Base-by-base conservation (phyloP, 2,888 invertebrate species). In the Hybos culiciformis region DNA sequence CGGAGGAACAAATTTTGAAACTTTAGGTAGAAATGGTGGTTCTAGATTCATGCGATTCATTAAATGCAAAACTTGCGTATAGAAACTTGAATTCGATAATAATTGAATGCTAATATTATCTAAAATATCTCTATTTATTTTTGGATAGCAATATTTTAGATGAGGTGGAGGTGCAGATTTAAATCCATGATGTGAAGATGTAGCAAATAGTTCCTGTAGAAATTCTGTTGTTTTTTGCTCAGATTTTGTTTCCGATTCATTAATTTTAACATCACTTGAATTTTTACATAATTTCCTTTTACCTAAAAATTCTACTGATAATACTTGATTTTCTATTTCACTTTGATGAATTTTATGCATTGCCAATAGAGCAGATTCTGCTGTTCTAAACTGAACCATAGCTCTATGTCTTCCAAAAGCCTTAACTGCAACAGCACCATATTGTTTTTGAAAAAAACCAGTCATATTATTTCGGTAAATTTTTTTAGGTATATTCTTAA, bases 31-130 rank as follows among this genome's bases (percentile, higher is more conserved):
- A 67, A 94, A 93, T 1, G 94, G 94, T 34, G 81, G 76, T 15
- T 84, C 81, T 39, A 94, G 65, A 61, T 83, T 85, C 90, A 94
- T 90, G 66, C 83, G 85, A 61, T 94, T 94, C 93, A 94, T 93
- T 41, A 94, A 71, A 68, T 94, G 93, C 37, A 94, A 59, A 9
- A 83, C 77, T 72, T 85, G 80, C 2, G 75, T 78, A 59, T 94
- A 94, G 62, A 94, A 85, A 54, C 80, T 78, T 42, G 83, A 82
- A 52, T 86, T 78, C 14, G 74, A 73, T 43, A 80, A 73, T 44
- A 94, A 64, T 20, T 81, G 75, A 61, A 81, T 74, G 5, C 81
- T 73, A 47, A 94, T 88, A 57, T 87, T 86, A 42, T 80, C 72
- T 34, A 87, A 70, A 34, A 81, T 83, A 42, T 73, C 72, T 31